phyloP scores from a whole-genome alignment of 1,140 invertebrate genomes.

The Drosophila dunni region DNA sequence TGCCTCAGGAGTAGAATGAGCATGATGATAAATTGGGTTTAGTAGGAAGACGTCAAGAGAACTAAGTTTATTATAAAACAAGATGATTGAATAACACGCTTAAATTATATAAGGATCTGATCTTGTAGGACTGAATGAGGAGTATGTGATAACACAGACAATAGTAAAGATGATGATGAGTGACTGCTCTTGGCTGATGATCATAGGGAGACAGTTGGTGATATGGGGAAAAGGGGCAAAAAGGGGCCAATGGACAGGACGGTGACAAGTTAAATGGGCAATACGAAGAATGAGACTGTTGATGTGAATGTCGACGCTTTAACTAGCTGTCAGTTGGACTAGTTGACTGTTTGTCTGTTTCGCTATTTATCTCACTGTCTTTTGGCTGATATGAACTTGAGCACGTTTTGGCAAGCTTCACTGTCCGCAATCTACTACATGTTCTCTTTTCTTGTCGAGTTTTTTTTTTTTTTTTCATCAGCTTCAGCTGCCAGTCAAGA shows the following conservation, averaged over 20 bases:
- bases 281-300: background rate
- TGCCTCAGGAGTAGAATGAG: background rate
- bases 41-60: background rate
- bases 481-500: constrained; percentile 6
- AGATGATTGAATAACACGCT: too few species aligned
- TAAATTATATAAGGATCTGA: too few species aligned
- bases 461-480: background rate
- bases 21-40: background rate
- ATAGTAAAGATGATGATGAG: too few species aligned
- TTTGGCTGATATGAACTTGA: constrained; percentile 51
- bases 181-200: too few species aligned
- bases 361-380: background rate
- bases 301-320: constrained; percentile 2
- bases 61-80: background rate
- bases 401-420: constrained; percentile 48
- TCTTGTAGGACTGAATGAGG: too few species aligned
- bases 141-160: too few species aligned
- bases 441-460: background rate
- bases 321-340: constrained; percentile 2
- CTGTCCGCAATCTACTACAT: background rate
- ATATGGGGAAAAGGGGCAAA: too few species aligned
- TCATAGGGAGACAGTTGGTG: too few species aligned
- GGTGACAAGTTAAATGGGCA: too few species aligned
- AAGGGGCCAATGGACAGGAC: too few species aligned
- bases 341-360: constrained; percentile 18